Conservation (phyloP, 2,113 vertebrate genomes). For the Haliaeetus leucogaster region DNA sequence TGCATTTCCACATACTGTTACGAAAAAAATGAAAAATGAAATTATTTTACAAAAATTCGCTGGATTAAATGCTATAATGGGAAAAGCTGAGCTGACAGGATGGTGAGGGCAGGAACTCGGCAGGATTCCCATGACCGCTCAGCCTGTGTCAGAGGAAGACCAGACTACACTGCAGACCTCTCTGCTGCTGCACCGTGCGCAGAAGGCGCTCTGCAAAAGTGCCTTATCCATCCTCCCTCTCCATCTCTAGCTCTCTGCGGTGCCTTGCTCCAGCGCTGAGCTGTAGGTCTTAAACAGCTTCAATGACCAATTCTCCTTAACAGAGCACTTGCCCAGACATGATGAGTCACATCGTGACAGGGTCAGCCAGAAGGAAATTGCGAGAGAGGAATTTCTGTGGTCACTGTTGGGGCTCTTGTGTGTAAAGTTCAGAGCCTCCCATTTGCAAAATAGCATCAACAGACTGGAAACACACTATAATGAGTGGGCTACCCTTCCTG, state of each 20-base stretch:
- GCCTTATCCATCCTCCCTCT: not conserved
- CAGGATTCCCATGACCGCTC: not conserved
- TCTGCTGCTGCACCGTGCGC: not conserved
- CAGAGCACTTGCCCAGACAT: not conserved
- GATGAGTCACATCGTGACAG: not conserved
- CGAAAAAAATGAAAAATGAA: not conserved
- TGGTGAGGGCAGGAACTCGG: not conserved
- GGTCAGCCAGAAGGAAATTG: not conserved
- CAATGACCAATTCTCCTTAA: not conserved
- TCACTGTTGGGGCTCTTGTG: not conserved
- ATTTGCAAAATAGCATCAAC: not conserved
- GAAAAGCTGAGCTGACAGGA: not conserved
- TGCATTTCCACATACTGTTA: not conserved
- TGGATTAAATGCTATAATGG: not conserved
- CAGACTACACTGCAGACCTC: not conserved
- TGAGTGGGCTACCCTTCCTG: not conserved
- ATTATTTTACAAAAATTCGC: not conserved
- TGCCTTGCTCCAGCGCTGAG: not conserved
- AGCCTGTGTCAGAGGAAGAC: not conserved
- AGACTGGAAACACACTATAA: not conserved
- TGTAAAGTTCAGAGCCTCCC: not conserved
- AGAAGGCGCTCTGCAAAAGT: not conserved
- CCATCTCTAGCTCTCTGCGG: too few species aligned
- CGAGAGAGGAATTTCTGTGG: not conserved
- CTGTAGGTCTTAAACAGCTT: not conserved